Evolutionary conservation across 1,140 invertebrate species (phyloP), one percentile per base, ranked within the genome.

Genomic region (Cardiocondyla obscurior): DNA sequence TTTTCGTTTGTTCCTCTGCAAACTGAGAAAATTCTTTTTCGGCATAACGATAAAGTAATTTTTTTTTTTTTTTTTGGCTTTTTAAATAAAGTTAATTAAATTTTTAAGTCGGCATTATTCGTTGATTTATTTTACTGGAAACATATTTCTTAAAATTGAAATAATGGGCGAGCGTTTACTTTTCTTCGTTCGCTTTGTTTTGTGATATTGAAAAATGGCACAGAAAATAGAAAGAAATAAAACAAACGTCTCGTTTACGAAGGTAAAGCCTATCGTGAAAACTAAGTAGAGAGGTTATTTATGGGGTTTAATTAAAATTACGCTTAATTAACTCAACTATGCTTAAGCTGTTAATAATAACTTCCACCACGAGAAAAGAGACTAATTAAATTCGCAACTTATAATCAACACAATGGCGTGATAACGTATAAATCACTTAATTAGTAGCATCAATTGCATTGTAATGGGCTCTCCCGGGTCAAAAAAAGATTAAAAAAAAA

Each of bases 401-500:
- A 28, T 69, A 67, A 69, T 67, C 62, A 69, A 49, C 46, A 69
- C 62, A 53, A 67, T 53, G 46, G 46, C 62, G 25, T 53, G 44
- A 77, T 65, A 58, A 65, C 30, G 30, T 19, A 79, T 79, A 79
- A 79, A 79, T 79, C 74, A 69, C 74, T 79, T 69, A 69, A 79
- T 79, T 69, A 53, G 62, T 46, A 19, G n/a, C 74, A 67, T 79
- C 74, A 69, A 67, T 77, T 77, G 74, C 74, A 77, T 77, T 39
- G 62, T 69, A 69, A 79, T 53, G 25, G 28, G 65, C 22, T 53
- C 67, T n/a, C n/a, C n/a, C 30, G 36, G 62, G 7, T 69, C 49
- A 53, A 67, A 55, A 67, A 30, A 36, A 8, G 14, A 19, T 28
- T 49, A 44, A 25, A 25, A 53, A 79, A 19, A 57, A 62, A 44